Base-by-base conservation (phyloP, 2,113 vertebrate genomes). In the Etheostoma cragini region DNA sequence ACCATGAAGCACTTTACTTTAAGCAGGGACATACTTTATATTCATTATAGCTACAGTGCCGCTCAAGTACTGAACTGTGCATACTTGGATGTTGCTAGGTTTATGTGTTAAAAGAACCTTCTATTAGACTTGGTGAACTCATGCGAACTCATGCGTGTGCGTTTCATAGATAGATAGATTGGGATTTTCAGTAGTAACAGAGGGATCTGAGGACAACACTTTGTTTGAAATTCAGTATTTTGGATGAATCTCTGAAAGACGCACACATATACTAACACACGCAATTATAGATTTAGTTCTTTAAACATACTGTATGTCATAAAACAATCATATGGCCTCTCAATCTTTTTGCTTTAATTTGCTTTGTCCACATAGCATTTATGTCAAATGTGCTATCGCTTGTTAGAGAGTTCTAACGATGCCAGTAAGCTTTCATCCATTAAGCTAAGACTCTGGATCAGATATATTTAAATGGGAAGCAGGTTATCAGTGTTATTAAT, bases 181-280 rank as follows among this genome's bases (percentile, higher is more conserved):
- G 58, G 53, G 60, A 64, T 64, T 26, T n/a, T 19, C 47, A 74
- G 47, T 38, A 30, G 8, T 30, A 71, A 30, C 60, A 54, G 58
- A 22, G 12, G 17, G 21, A 30, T 46, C 35, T 64, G 58, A 65
- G 24, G 7, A 26, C 21, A n/a, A 75, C 21, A 16, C 12, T 24
- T 54, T 42, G 50, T 74, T 74, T 75, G 16, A 65, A n/a, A 54
- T 46, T 15, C 49, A 14, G 49, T 45, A 8, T 63, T 38, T 52
- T 53, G 58, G 26, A 53, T 19, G n/a, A n/a, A n/a, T 12, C 65
- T 35, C 12, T 45, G 64, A 49, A 17, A 49, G 45, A 16, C 49
- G 8, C 65, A 30, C 64, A 49, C 46, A 66, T 38, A 66, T 38
- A 16, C n/a, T 16, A 13, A 68, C 30, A 33, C 24, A 16, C 1